A percentile compares a stretch with the other conserved stretches of the same genome.
Evolutionary conservation across 2,797 vertebrate species (phyloP).

Genomic region (Lemur catta): DNA sequence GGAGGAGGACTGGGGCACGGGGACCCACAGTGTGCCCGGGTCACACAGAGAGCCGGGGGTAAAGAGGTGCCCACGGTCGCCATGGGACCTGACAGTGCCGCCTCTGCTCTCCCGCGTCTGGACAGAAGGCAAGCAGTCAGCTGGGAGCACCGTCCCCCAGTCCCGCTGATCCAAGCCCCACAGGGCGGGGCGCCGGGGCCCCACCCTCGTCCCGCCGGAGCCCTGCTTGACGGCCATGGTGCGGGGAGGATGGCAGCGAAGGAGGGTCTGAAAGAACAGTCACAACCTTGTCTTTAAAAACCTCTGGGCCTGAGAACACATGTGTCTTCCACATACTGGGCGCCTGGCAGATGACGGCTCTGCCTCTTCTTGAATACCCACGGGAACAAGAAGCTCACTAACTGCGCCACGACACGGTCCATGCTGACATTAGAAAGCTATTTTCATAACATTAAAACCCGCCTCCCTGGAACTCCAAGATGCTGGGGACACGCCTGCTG

Average conservation of each 20-base stretch:
- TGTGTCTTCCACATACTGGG: neutral
- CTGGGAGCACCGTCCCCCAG: fast-evolving
- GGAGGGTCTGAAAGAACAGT: neutral
- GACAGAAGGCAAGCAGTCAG: neutral
- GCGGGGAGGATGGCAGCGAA: no score
- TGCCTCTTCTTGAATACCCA: neutral
- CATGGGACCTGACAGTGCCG: no score
- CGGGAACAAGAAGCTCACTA: neutral
- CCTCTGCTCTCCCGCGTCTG: neutral
- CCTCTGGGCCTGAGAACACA: neutral
- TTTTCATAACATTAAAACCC: neutral
- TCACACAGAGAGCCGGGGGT: neutral
- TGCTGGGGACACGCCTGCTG: neutral
- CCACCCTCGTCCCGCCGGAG: neutral
- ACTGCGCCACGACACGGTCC: fast-evolving
- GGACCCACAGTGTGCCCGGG: neutral
- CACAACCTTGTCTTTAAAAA: neutral
- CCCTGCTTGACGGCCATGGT: fast-evolving
- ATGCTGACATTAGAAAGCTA: neutral
- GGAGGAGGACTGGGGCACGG: neutral
- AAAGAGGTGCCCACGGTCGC: neutral
- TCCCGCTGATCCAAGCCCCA: neutral
- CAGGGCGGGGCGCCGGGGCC: neutral
- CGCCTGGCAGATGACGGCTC: fast-evolving
- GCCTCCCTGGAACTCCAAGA: neutral